phyloP scores from a whole-genome alignment of 2,797 vertebrate species.

The Urocyon cinereoargenteus region DNA sequence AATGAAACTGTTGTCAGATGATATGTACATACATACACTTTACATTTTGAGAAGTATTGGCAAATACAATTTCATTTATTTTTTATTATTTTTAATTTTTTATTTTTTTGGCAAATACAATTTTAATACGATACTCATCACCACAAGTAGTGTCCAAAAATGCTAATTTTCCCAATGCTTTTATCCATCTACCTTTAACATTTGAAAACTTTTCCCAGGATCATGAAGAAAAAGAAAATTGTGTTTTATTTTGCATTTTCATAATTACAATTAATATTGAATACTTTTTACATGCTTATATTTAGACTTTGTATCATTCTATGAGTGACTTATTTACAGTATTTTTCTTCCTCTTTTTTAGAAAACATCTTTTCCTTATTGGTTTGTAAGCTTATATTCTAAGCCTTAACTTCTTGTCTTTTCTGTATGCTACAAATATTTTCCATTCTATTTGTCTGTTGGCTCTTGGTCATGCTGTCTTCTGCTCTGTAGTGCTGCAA shows the following conservation, averaged over 20 bases:
- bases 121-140: not conserved
- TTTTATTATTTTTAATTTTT: too few relatives aligned
- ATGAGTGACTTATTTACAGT: not conserved
- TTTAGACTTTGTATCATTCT: not conserved
- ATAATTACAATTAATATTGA: not conserved
- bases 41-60: not conserved
- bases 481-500: not conserved
- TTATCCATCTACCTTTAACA: not conserved
- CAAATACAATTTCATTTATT: not conserved
- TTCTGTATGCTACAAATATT: not conserved
- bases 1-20: not conserved
- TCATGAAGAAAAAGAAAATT: not conserved
- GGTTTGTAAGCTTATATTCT: not conserved
- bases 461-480: not conserved
- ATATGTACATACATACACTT: not conserved
- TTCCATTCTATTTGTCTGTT: not conserved
- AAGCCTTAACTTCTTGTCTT: not conserved
- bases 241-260: not conserved
- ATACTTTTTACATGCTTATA: not conserved
- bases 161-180: not conserved
- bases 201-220: not conserved
- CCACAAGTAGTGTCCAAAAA: not conserved
- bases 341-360: not conserved
- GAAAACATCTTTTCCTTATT: not conserved
- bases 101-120: not conserved